These are phyloP conservation scores for Galeopsomyia nigrocyanea DNA, from an alignment of 2,888 invertebrate genomes.

Conservation along the genomic window DNA sequence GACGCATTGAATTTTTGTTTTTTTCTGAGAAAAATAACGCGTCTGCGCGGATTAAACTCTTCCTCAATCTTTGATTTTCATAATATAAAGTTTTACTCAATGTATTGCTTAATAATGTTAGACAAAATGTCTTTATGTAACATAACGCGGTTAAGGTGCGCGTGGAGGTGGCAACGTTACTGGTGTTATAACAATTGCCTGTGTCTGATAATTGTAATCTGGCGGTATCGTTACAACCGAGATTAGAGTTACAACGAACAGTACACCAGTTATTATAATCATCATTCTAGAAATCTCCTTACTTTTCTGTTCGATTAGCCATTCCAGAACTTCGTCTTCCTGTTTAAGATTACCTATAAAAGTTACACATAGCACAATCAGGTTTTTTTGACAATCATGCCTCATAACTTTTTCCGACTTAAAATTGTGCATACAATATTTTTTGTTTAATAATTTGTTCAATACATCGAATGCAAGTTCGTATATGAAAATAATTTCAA, in stretches of 20 bases:
- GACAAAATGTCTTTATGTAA: no score
- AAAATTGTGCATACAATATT: background rate
- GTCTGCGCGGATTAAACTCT: no score
- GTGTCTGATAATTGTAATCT: slow-evolving; percentile 64
- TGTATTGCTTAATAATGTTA: no score
- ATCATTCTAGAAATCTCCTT: slow-evolving; percentile 76
- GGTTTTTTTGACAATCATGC: slow-evolving; percentile 6
- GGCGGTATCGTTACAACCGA: slow-evolving; percentile 67
- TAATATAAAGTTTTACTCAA: no score
- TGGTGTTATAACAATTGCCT: slow-evolving; percentile 64
- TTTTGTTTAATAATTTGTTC: background rate
- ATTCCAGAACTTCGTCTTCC: slow-evolving; percentile 95
- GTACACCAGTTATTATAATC: slow-evolving; percentile 69
- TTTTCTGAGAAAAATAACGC: no score
- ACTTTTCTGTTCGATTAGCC: slow-evolving; percentile 97
- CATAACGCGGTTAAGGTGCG: slow-evolving; percentile 52
- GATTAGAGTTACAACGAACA: slow-evolving; percentile 69
- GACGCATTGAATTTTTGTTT: no score
- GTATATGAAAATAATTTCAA: no score
- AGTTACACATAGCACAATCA: slow-evolving; percentile 43
- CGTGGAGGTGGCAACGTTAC: slow-evolving; percentile 62
- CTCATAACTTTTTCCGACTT: slow-evolving; percentile 15
- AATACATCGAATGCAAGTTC: no score
- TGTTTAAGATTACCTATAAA: slow-evolving; percentile 93
- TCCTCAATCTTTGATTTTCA: no score